Evolutionary conservation across 2,888 invertebrate genomes (phyloP).

Genomic region (Orthonevra nobilis): DNA sequence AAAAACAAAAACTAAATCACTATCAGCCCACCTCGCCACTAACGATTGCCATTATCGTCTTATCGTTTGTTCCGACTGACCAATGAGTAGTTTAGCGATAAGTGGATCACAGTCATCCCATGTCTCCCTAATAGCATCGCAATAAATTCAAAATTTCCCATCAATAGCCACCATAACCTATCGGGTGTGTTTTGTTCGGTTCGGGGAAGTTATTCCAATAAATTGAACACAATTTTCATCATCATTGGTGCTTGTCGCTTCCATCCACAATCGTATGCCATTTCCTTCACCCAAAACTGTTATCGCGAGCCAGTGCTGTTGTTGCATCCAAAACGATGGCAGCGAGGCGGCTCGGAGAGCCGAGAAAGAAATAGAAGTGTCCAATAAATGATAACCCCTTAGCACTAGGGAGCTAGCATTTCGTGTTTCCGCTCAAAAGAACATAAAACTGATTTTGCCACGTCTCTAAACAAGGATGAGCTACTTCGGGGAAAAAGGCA

Average conservation of each 20-base stretch:
- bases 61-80: conserved; percentile 57
- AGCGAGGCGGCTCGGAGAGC: neutral
- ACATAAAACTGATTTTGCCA: conserved; percentile 34
- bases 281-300: conserved; percentile 8
- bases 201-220: conserved; percentile 55
- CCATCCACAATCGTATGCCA: neutral
- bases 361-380: conserved; percentile 2
- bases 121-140: conserved; percentile 18
- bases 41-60: conserved; percentile 43
- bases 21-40: conserved; percentile 20
- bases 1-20: conserved; percentile 51
- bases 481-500: conserved; percentile 44
- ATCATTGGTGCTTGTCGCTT: conserved; percentile 43
- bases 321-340: conserved; percentile 49
- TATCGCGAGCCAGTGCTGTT: conserved; percentile 40
- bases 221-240: conserved; percentile 68
- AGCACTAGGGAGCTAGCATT: conserved; percentile 3
- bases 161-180: neutral
- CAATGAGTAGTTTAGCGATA: conserved; percentile 51
- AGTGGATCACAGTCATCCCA: conserved; percentile 4
- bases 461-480: conserved; percentile 44
- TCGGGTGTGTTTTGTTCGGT: conserved; percentile 11
- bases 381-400: conserved; percentile 37
- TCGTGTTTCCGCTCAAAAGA: conserved; percentile 23
- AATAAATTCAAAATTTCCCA: conserved; percentile 17